Evolutionary conservation across 2,888 invertebrate genomes (phyloP).

Genomic region (Aphrophora alni): DNA sequence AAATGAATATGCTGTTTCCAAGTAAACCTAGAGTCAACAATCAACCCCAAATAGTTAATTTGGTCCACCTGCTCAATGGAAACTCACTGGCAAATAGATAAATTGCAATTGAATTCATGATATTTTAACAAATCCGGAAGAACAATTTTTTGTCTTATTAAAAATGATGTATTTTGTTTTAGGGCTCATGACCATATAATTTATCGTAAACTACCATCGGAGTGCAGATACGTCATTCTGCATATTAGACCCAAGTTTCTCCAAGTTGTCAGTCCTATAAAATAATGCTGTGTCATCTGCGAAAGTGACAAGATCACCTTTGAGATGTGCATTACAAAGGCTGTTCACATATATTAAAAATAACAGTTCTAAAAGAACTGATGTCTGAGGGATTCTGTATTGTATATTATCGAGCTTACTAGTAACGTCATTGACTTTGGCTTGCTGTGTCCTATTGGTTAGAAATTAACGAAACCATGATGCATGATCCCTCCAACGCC

Average conservation of each 20-base stretch:
- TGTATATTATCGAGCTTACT: neutral
- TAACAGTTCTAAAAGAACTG: neutral
- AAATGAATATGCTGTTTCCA: too few relatives aligned
- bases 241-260: conserved; percentile 12
- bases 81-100: too few relatives aligned
- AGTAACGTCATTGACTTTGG: neutral
- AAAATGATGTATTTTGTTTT: conserved; percentile 24
- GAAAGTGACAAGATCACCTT: neutral
- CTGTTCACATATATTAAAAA: neutral
- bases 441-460: neutral
- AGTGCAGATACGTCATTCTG: neutral
- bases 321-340: conserved; percentile 1
- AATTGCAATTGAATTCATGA: too few relatives aligned
- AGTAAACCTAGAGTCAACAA: too few relatives aligned
- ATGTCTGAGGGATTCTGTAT: conserved; percentile 11
- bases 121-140: too few relatives aligned
- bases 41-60: too few relatives aligned
- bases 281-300: conserved; percentile 17
- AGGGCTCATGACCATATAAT: conserved; percentile 22
- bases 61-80: too few relatives aligned
- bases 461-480: neutral
- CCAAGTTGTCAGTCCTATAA: neutral
- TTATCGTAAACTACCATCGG: neutral
- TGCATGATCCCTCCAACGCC: neutral
- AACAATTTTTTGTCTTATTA: neutral